Evolutionary conservation across 2,113 vertebrate species (phyloP).

Genomic region (Motacilla alba): DNA sequence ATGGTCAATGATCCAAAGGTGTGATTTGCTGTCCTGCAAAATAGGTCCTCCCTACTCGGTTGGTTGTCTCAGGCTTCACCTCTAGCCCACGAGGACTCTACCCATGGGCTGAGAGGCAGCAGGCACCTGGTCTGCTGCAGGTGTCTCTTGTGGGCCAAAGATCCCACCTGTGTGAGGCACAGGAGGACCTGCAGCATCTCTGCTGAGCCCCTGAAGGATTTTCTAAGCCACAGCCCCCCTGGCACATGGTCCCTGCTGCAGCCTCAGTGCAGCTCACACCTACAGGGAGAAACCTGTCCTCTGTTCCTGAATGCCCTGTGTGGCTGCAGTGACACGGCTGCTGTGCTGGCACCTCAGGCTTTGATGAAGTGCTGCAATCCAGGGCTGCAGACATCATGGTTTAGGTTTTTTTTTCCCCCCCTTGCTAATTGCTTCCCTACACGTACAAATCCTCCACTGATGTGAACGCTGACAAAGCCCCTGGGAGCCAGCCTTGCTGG

Average conservation of each 20-base stretch:
- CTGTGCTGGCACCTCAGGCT: background rate
- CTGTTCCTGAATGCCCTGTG: background rate
- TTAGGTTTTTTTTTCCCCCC: background rate
- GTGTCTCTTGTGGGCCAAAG: fast-evolving
- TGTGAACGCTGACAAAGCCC: background rate
- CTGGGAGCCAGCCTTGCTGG: background rate
- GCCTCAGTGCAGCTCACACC: fast-evolving
- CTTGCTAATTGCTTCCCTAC: background rate
- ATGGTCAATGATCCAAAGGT: background rate
- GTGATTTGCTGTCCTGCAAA: background rate
- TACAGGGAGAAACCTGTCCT: background rate
- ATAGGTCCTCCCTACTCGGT: background rate
- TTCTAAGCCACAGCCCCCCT: background rate
- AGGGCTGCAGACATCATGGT: background rate
- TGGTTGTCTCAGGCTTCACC: no score
- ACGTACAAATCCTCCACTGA: background rate
- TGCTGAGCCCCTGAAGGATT: background rate
- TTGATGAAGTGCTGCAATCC: background rate
- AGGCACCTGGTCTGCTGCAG: fast-evolving
- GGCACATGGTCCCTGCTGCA: fast-evolving
- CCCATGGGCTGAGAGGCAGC: background rate
- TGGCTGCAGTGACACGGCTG: background rate
- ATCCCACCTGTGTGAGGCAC: background rate
- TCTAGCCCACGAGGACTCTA: fast-evolving
- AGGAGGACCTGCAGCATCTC: fast-evolving